Conservation (phyloP, 2,797 vertebrate species). For the Phataginus tetradactyla region DNA sequence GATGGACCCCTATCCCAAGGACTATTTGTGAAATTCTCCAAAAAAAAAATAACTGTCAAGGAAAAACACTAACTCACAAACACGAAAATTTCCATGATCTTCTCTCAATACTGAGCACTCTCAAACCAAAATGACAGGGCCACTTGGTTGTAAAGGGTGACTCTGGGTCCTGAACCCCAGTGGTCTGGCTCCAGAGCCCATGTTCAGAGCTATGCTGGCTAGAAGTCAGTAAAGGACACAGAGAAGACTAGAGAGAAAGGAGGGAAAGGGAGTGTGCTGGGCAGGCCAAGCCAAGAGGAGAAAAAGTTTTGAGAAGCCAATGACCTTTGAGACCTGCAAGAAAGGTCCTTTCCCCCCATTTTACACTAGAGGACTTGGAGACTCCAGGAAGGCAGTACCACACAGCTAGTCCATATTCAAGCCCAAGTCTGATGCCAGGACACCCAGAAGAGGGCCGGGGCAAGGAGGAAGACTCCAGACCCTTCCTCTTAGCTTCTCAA, state of each 20-base stretch:
- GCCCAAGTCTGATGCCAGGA: not conserved
- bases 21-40: not conserved
- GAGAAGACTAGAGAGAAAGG: not conserved
- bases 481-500: not conserved
- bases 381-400: not conserved
- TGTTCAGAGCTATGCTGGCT: not conserved
- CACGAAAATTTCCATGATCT: too few relatives aligned
- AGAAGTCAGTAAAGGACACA: not conserved
- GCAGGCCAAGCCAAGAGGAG: not conserved
- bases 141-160: not conserved
- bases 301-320: not conserved
- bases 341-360: not conserved
- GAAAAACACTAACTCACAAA: not conserved
- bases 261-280: rapidly evolving
- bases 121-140: not conserved
- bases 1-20: not conserved
- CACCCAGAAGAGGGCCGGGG: not conserved
- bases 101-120: not conserved
- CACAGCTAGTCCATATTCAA: not conserved
- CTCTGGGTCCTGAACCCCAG: not conserved
- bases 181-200: not conserved
- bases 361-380: not conserved
- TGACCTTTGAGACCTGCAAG: not conserved
- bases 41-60: not conserved
- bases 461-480: not conserved